These are phyloP conservation scores for Panurus biarmicus DNA, from an alignment of 2,113 vertebrate species.

Conservation along the genomic window DNA sequence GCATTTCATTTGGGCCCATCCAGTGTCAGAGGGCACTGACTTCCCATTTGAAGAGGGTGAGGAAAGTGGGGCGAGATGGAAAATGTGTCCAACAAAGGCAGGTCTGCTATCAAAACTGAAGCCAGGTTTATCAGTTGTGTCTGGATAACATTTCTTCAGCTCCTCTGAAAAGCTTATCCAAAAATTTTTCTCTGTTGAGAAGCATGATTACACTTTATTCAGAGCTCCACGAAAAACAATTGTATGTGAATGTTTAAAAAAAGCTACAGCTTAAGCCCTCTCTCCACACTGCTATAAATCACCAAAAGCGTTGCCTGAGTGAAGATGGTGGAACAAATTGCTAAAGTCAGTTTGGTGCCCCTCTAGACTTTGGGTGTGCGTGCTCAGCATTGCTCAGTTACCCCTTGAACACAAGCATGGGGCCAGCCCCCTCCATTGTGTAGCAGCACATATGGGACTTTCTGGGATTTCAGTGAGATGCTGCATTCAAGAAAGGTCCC, in stretches of 20 bases:
- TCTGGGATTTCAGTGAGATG: background rate
- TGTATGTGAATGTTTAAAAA: background rate
- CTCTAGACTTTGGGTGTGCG: background rate
- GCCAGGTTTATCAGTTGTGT: background rate
- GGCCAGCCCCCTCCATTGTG: background rate
- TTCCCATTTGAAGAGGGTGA: background rate
- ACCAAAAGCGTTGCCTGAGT: background rate
- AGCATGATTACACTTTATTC: background rate
- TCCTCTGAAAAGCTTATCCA: background rate
- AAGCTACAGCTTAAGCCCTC: background rate
- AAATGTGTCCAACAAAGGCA: background rate
- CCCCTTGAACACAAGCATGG: background rate
- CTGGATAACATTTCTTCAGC: background rate
- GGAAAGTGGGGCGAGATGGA: accelerated
- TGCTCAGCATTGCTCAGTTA: background rate
- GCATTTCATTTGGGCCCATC: background rate
- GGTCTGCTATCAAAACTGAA: background rate
- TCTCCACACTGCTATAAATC: background rate
- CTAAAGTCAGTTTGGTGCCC: background rate
- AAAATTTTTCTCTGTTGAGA: background rate
- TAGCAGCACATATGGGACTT: background rate
- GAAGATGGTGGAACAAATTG: background rate
- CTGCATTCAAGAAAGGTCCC: background rate
- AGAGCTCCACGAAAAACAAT: background rate
- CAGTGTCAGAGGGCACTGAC: background rate